Evolutionary conservation across 2,797 vertebrate genomes (phyloP), one percentile per base, ranked within the genome.

Genomic region (Vultur gryphus): DNA sequence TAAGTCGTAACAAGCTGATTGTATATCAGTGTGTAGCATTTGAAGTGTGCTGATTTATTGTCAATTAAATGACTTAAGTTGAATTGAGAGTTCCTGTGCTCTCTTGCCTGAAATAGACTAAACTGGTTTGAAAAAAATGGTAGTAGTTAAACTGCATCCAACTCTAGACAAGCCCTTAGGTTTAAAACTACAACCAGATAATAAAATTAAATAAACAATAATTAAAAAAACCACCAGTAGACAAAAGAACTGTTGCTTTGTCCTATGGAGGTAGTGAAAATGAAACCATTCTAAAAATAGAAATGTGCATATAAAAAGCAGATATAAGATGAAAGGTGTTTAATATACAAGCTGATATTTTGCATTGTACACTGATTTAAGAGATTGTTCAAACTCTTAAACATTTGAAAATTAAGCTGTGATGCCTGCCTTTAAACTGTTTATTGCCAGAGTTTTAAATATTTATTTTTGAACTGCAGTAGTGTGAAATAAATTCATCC

Each of bases 201-300:
- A 84, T 67, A 49, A 49, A 89, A 49, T 26, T 13, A 69, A 80
- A 43, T 48, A 39, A 67, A 44, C 19, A 73, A 52, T 33, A 64
- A 31, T 48, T 23, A 28, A 19, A 58, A 58, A 13, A 11, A 0
- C 1, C 4, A 2, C 9, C 41, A 28, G 25, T 37, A 43, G 24
- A 61, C 26, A 58, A 37, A 84, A 62, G 19, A 92, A 5, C 54
- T 70, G 24, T 35, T 91, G 13, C 19, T 84, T 64, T 91, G 19
- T 84, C 31, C 39, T 88, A 1, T 69, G 39, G 39, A 65, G 29
- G 31, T 16, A 88, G 43, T 86, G 54, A 94, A 92, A 93, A 75
- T 33, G 17, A 93, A 94, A 78, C 28, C 25, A 23, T 69, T 87
- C 16, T 58, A 82, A 76, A 92, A 72, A 39, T 8, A 61, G 33